A percentile compares a stretch with the other conserved stretches of the same genome.
phyloP scores from a whole-genome alignment of 2,113 vertebrate genomes.

The Dendropsophus ebraccatus region DNA sequence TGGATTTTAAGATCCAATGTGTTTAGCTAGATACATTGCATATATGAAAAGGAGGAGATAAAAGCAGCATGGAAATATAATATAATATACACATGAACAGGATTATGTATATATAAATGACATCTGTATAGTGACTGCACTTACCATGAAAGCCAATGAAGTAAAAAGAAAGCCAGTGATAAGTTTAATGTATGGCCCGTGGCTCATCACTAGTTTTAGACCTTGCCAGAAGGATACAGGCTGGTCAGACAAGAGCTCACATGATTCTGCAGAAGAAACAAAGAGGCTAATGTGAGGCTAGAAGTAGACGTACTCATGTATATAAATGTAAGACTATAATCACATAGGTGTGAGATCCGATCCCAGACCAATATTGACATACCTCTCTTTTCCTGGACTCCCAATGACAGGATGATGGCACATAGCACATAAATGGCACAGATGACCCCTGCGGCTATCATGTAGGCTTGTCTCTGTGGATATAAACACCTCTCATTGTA shows the following conservation, averaged over 20 bases:
- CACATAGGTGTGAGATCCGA: neutral
- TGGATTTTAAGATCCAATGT: too few relatives aligned
- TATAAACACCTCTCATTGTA: neutral
- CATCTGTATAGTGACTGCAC: constrained; percentile 52
- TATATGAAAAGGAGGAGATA: too few relatives aligned
- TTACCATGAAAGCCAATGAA: constrained; percentile 93
- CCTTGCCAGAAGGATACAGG: constrained; percentile 81
- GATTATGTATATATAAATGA: neutral
- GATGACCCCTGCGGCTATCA: constrained; percentile 88
- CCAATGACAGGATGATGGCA: constrained; percentile 78
- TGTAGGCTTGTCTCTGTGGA: constrained; percentile 82
- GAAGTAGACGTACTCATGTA: neutral
- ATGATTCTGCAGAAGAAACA: constrained; percentile 71
- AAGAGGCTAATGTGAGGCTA: neutral
- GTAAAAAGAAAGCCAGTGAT: constrained; percentile 92
- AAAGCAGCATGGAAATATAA: neutral
- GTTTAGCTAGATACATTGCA: too few relatives aligned
- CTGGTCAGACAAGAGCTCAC: constrained; percentile 67
- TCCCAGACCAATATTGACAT: constrained; percentile 33
- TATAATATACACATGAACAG: neutral
- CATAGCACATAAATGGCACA: constrained; percentile 86
- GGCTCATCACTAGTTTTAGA: constrained; percentile 84
- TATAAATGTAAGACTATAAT: neutral
- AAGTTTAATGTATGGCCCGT: constrained; percentile 87
- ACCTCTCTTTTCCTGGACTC: constrained; percentile 88